Conservation (phyloP, 92 coral and sea anemone species). For the Muricea muricata region DNA sequence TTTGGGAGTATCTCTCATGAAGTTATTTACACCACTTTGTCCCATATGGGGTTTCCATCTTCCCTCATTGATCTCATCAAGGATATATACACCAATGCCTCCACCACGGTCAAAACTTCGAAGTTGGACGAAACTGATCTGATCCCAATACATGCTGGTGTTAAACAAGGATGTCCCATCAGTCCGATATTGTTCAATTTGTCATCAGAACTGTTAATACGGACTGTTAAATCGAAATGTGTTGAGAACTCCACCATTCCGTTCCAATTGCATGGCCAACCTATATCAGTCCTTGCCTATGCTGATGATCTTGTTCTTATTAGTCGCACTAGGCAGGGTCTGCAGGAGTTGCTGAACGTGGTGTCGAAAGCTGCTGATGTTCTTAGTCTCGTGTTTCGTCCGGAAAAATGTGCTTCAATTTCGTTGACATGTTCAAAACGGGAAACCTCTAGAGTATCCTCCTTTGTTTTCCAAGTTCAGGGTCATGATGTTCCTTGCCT, state of each 20-base stretch:
- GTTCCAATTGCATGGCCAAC: background rate
- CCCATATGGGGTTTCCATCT: background rate
- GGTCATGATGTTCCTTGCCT: too few species aligned
- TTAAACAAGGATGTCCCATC: too few species aligned
- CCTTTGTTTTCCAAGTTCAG: too few species aligned
- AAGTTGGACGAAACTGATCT: background rate
- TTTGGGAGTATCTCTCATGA: too few species aligned
- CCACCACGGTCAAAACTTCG: background rate
- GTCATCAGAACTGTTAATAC: too few species aligned
- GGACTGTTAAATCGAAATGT: too few species aligned
- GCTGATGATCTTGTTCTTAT: background rate
- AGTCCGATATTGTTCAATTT: too few species aligned
- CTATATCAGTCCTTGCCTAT: too few species aligned
- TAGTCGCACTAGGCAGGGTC: background rate
- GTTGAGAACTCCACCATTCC: background rate
- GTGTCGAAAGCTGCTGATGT: too few species aligned
- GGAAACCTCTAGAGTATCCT: background rate
- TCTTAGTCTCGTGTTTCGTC: background rate
- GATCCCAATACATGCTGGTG: background rate
- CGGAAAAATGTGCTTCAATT: background rate
- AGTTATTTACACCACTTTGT: background rate
- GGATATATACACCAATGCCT: too few species aligned
- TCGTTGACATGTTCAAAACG: background rate
- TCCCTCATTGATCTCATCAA: too few species aligned
- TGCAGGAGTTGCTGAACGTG: too few species aligned